Conservation (phyloP, 2,797 vertebrate species). For the Sciurus vulgaris region DNA sequence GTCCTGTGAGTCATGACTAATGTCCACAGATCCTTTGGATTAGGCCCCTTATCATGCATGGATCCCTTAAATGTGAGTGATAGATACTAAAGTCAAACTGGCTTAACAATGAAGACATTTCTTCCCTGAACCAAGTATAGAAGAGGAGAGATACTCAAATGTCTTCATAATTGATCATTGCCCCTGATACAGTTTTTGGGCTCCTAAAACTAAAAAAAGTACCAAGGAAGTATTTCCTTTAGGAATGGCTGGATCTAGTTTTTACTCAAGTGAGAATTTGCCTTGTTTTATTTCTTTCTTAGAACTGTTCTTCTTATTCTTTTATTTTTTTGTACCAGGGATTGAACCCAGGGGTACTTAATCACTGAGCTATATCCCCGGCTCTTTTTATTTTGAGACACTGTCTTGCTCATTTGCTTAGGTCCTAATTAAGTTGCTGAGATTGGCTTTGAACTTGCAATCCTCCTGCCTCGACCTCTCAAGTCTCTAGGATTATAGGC, state of each 20-base stretch:
- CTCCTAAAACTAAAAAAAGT: not conserved
- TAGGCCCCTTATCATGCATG: not conserved
- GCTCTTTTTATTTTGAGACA: too few relatives aligned
- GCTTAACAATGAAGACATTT: conserved; percentile 1
- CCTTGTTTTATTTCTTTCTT: not conserved
- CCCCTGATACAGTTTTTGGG: not conserved
- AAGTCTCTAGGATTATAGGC: too few relatives aligned
- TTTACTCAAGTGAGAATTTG: not conserved
- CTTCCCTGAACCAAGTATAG: not conserved
- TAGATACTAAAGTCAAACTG: not conserved
- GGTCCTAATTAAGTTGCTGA: too few relatives aligned
- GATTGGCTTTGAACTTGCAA: too few relatives aligned
- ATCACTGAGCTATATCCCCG: too few relatives aligned
- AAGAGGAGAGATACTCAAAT: not conserved
- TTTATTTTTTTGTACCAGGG: too few relatives aligned
- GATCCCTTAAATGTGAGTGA: not conserved
- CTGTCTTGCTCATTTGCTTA: too few relatives aligned
- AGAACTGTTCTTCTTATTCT: not conserved
- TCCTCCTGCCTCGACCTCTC: too few relatives aligned
- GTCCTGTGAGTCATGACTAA: not conserved
- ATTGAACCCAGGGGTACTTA: too few relatives aligned
- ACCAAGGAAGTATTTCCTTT: not conserved
- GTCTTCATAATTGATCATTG: not conserved
- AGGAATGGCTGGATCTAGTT: not conserved
- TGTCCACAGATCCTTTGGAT: not conserved